These are phyloP conservation scores for Bombyx mandarina DNA, from an alignment of 1,140 invertebrate species.

Conservation along the genomic window DNA sequence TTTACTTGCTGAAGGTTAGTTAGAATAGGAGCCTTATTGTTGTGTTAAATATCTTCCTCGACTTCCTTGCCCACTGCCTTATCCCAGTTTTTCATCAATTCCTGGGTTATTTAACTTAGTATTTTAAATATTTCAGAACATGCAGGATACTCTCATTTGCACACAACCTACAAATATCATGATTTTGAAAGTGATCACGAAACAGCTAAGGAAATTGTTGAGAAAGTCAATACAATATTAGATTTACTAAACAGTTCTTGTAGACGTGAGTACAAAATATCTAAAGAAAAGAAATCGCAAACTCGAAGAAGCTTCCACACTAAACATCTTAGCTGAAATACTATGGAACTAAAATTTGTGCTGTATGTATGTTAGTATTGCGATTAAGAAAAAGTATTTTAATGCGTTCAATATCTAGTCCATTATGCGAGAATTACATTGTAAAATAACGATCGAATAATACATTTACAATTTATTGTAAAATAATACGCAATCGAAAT, in stretches of 20 bases:
- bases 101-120: too few species aligned
- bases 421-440: too few species aligned
- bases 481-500: too few species aligned
- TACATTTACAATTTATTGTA: too few species aligned
- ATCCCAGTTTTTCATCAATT: too few species aligned
- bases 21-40: too few species aligned
- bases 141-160: conserved; percentile 38
- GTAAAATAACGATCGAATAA: too few species aligned
- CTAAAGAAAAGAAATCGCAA: conserved; percentile 60
- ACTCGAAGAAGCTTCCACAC: conserved; percentile 58
- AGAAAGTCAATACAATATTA: conserved; percentile 90
- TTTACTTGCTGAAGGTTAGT: too few species aligned
- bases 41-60: too few species aligned
- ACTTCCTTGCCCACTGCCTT: too few species aligned
- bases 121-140: conserved; percentile 24
- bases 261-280: conserved; percentile 79
- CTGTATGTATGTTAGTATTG: conserved; percentile 13
- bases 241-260: conserved; percentile 84
- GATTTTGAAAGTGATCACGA: conserved; percentile 87
- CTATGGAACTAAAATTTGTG: conserved; percentile 11
- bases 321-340: conserved; percentile 48
- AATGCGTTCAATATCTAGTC: too few species aligned
- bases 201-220: conserved; percentile 85
- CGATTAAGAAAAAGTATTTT: conserved; percentile 2
- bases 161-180: conserved; percentile 83